phyloP scores from a whole-genome alignment of 1,140 invertebrate species.

The Bathynomus jamesi region DNA sequence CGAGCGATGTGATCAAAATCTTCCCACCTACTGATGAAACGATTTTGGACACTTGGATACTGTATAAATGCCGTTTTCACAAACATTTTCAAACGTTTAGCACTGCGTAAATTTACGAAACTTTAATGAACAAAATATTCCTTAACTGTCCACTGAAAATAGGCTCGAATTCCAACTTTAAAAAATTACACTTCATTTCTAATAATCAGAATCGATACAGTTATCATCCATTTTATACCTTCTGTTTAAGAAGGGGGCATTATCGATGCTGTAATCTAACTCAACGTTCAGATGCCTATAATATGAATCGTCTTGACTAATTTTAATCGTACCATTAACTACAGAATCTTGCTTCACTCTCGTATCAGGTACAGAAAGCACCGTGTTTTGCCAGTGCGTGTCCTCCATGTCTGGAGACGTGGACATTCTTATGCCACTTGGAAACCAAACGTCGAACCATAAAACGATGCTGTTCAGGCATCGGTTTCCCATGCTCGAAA shows the following conservation, averaged over 20 bases:
- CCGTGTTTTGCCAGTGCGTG: conserved; percentile 37
- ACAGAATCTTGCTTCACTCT: conserved; percentile 25
- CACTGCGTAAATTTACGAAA: too few species aligned
- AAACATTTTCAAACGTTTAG: too few species aligned
- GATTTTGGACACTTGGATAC: too few species aligned
- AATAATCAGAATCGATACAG: conserved; percentile 30
- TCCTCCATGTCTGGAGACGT: conserved; percentile 40
- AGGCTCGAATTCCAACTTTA: too few species aligned
- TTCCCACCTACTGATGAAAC: too few species aligned
- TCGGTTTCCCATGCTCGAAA: conserved; percentile 29
- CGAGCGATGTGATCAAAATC: too few species aligned
- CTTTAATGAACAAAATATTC: too few species aligned
- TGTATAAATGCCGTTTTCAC: too few species aligned
- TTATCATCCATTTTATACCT: conserved; percentile 34
- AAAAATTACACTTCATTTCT: too few species aligned
- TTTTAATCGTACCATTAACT: conserved; percentile 16
- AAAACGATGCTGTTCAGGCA: conserved; percentile 39
- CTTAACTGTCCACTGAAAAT: too few species aligned
- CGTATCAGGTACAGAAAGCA: conserved; percentile 25
- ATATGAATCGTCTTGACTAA: conserved; percentile 27
- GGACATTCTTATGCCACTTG: conserved; percentile 38
- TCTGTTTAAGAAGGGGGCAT: conserved; percentile 15
- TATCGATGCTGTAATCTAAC: conserved; percentile 20
- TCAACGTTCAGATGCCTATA: conserved; percentile 25
- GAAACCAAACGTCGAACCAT: conserved; percentile 42